Evolutionary conservation across 2,888 invertebrate genomes (phyloP), one percentile per base, ranked within the genome.

Genomic region (Drosophila infuscata): DNA sequence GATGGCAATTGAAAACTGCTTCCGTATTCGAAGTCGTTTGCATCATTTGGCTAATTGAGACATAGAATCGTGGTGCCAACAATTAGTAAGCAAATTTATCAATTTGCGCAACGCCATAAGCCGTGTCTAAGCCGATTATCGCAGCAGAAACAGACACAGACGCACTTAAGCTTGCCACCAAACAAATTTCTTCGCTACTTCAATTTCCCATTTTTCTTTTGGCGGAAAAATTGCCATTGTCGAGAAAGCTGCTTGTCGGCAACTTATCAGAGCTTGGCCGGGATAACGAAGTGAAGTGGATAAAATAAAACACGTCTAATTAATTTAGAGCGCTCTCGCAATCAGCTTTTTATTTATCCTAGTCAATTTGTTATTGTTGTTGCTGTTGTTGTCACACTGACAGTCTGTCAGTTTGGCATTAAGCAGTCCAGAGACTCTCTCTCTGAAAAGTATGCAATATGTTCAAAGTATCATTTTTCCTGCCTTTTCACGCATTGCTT

Each of bases 81-180:
- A 68, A 76, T 72, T 73, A 61, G 77, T 60, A 67, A 58, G 73
- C 77, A 59, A 57, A 74, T 81, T 76, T 88, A 88, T 80, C 88
- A 80, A 84, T 78, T 77, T 73, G 74, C 70, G 62, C 43, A 52
- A 56, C 11, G 62, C 68, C 43, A 64, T 59, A 74, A 78, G 78
- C 82, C 56, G 58, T 59, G 68, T 71, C 67, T 88, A 88, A 87
- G 90, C 86, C 90, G 90, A 90, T 87, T 87, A 88, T 76, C 68
- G 69, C 60, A 61, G 48, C 66, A 51, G 60, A 32, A 38, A 41
- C 57, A 52, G 49, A 36, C 59, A 25, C 66, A 72, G n/a, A 63
- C 71, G 71, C 82, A 70, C 53, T 51, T 62, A 57, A 73, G 64
- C 64, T 71, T 58, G 52, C 54, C 72, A 32, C 58, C 63, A 32